Conservation (phyloP, 1,140 invertebrate species). For the Halyomorpha halys region DNA sequence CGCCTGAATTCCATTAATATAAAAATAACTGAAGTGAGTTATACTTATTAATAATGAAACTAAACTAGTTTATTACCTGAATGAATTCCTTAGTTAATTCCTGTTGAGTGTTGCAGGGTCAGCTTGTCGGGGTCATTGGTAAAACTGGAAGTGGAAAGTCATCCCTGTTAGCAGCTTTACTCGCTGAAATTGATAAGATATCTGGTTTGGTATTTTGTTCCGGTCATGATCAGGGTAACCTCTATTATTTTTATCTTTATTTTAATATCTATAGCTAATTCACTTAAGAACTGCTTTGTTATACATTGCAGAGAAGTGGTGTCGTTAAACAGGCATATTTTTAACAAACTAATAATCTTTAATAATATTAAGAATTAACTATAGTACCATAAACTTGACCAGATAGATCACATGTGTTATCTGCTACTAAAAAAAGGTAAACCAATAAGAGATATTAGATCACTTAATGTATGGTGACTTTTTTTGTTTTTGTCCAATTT, state of each 20-base stretch:
- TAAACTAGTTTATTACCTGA: neutral
- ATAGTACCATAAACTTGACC: too few species aligned
- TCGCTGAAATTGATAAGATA: conserved; percentile 59
- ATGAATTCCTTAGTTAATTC: neutral
- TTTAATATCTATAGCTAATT: too few species aligned
- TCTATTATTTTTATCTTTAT: neutral
- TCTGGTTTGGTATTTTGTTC: conserved; percentile 50
- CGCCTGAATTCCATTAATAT: conserved; percentile 45
- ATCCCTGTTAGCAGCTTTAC: conserved; percentile 57
- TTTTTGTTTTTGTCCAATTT: too few species aligned
- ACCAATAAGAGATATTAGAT: too few species aligned
- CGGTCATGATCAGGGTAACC: conserved; percentile 48
- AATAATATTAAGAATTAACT: too few species aligned
- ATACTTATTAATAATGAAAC: neutral
- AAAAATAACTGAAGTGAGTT: conserved; percentile 42
- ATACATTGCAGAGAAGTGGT: too few species aligned
- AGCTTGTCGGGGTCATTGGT: conserved; percentile 60
- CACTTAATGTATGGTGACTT: too few species aligned
- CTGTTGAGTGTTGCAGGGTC: conserved; percentile 39
- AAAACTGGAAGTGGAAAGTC: conserved; percentile 68
- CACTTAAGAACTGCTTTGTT: too few species aligned
- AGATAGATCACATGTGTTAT: too few species aligned
- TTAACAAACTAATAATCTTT: too few species aligned
- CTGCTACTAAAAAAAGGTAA: too few species aligned
- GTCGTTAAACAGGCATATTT: too few species aligned